phyloP scores from a whole-genome alignment of 1,140 invertebrate species.

The Leguminivora glycinivorella region DNA sequence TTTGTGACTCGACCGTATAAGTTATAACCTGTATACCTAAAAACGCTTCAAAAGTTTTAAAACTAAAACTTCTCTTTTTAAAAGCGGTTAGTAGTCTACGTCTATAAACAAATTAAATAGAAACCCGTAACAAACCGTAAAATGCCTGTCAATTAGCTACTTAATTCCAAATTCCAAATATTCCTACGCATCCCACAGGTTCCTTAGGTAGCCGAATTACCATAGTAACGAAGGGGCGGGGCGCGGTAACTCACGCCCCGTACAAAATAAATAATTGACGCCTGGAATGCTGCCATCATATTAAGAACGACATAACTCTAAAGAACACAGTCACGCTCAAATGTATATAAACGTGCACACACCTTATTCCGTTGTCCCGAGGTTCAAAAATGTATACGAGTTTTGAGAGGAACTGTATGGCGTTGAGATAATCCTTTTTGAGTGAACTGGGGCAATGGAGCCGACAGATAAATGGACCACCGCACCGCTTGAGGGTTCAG shows the following conservation, averaged over 20 bases:
- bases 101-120: constrained; percentile 1
- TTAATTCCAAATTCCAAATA: constrained; percentile 26
- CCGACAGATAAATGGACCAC: constrained; percentile 25
- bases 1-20: too few relatives aligned
- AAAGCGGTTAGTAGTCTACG: neutral
- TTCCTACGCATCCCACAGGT: constrained; percentile 41
- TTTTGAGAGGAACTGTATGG: neutral
- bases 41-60: too few relatives aligned
- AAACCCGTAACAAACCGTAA: constrained; percentile 31
- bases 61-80: neutral
- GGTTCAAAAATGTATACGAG: neutral
- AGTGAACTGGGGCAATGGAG: neutral
- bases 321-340: neutral
- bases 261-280: constrained; percentile 71
- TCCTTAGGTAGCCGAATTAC: constrained; percentile 63
- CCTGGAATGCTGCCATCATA: constrained; percentile 50
- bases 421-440: neutral
- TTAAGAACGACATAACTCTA: neutral
- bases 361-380: neutral
- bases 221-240: constrained; percentile 76
- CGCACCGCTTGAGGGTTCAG: constrained; percentile 14
- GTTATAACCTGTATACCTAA: too few relatives aligned
- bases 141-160: constrained; percentile 33
- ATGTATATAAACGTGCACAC: neutral
- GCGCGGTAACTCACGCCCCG: constrained; percentile 69